Conservation (phyloP, 1,140 invertebrate genomes). For the Pogonomyrmex californicus region DNA sequence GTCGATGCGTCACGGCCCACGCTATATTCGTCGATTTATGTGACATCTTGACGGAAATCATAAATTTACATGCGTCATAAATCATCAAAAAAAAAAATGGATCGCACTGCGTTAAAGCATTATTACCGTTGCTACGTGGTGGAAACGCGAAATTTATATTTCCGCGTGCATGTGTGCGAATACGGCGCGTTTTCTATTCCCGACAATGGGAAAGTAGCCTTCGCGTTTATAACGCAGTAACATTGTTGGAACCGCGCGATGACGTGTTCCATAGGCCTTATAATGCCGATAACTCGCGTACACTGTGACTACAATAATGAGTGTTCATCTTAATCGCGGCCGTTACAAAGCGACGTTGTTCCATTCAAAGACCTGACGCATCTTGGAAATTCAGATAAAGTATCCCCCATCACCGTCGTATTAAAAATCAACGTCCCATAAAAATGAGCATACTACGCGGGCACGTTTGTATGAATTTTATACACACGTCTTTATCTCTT, state of each 20-base stretch:
- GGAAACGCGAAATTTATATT: constrained; percentile 54
- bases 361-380: constrained; percentile 42
- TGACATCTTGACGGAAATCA: constrained; percentile 27
- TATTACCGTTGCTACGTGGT: neutral
- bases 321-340: constrained; percentile 55
- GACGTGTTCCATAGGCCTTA: constrained; percentile 50
- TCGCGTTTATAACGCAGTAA: constrained; percentile 59
- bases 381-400: constrained; percentile 51
- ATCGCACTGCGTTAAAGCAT: constrained; percentile 23
- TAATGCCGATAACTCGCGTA: constrained; percentile 57
- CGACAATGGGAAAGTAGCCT: constrained; percentile 53
- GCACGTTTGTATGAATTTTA: neutral
- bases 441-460: too few relatives aligned
- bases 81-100: constrained; percentile 39
- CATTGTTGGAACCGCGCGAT: constrained; percentile 50
- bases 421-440: neutral
- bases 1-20: constrained; percentile 51
- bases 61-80: constrained; percentile 38
- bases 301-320: constrained; percentile 46
- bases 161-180: neutral
- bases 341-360: constrained; percentile 42
- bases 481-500: neutral
- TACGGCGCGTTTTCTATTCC: constrained; percentile 45
- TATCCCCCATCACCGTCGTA: neutral
- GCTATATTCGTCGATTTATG: constrained; percentile 37